These are phyloP conservation scores for Stenurella melanura DNA, from an alignment of 2,888 invertebrate species.

Conservation along the genomic window DNA sequence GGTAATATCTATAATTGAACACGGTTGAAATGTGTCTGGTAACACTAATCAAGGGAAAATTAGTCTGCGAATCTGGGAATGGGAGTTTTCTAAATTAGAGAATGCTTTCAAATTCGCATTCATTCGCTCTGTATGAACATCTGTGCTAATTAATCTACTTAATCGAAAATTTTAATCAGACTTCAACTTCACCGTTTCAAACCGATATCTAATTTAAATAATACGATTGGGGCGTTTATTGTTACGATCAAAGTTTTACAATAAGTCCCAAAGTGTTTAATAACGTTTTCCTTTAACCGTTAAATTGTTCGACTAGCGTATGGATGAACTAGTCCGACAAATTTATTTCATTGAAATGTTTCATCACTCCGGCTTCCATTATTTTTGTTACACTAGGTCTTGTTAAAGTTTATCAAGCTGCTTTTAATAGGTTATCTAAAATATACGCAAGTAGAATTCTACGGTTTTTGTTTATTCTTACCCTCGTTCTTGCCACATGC, in stretches of 20 bases:
- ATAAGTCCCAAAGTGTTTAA: slow-evolving; percentile 33
- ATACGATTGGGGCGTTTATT: slow-evolving; percentile 54
- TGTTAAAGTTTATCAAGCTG: too few relatives aligned
- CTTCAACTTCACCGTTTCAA: slow-evolving; percentile 42
- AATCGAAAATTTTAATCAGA: slow-evolving; percentile 56
- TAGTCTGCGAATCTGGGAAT: slow-evolving; percentile 62
- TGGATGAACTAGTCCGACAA: neutral
- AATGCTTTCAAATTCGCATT: slow-evolving; percentile 59
- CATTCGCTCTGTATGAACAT: slow-evolving; percentile 28
- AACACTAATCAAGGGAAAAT: slow-evolving; percentile 63
- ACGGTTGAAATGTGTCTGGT: slow-evolving; percentile 52
- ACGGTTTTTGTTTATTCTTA: too few relatives aligned
- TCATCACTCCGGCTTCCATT: too few relatives aligned
- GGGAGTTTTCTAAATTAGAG: slow-evolving; percentile 65
- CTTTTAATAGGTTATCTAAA: too few relatives aligned
- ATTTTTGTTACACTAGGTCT: too few relatives aligned
- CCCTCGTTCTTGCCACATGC: too few relatives aligned
- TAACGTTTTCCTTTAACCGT: slow-evolving; percentile 16
- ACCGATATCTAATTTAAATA: slow-evolving; percentile 53
- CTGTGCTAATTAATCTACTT: slow-evolving; percentile 53
- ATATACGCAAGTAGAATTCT: too few relatives aligned
- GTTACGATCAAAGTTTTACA: slow-evolving; percentile 44
- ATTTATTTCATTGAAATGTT: neutral
- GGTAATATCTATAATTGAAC: slow-evolving; percentile 57
- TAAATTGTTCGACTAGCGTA: neutral